Conservation (phyloP, 2,797 vertebrate species). For the Sebastes jordani region DNA sequence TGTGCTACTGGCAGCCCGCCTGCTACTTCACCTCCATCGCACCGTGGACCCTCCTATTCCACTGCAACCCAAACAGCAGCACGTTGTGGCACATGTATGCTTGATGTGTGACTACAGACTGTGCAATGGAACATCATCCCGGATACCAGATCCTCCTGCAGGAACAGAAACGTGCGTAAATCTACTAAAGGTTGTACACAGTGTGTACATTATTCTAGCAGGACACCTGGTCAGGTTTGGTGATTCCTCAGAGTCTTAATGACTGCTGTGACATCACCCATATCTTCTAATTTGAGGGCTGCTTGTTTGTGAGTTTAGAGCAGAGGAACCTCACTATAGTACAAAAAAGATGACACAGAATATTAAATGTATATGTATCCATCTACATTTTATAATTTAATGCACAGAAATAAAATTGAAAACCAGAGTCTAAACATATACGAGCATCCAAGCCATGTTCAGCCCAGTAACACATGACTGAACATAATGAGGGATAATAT, state of each 20-base stretch:
- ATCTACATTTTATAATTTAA: background rate
- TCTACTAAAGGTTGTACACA: background rate
- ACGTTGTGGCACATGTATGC: background rate
- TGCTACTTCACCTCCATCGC: constrained; percentile 34
- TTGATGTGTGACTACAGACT: background rate
- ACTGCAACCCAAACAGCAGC: constrained; percentile 23
- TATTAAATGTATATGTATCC: background rate
- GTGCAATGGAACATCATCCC: background rate
- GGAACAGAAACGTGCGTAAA: background rate
- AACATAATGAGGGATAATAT: background rate
- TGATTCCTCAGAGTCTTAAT: background rate
- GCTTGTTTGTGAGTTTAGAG: constrained; percentile 14
- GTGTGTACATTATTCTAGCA: background rate
- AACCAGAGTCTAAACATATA: background rate
- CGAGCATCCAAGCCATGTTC: background rate
- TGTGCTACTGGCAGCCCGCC: constrained; percentile 37
- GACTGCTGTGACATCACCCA: constrained; percentile 6
- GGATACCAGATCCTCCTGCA: background rate
- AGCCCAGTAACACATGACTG: background rate
- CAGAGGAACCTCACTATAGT: background rate
- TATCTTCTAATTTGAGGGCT: background rate
- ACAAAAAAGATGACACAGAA: constrained; percentile 27
- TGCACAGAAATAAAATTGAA: background rate
- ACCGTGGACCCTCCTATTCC: constrained; percentile 42
- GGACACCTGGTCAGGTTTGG: background rate